Base-by-base conservation (phyloP, 1,140 invertebrate species). In the Microplitis mediator region DNA sequence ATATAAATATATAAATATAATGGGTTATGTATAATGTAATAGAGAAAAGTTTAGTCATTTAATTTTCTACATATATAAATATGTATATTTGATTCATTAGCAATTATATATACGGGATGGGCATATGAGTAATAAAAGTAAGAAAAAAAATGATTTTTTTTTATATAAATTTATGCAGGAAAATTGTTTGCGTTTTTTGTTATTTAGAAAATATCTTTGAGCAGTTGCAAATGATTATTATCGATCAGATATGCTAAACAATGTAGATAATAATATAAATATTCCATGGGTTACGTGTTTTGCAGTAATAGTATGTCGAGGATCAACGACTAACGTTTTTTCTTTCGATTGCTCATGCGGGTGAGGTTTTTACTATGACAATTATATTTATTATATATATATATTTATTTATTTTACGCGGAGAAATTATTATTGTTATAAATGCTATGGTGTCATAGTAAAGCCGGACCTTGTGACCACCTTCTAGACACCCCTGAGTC, bases 191-290 rank as follows among this genome's bases (percentile, higher is more conserved):
- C 45, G 36, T 72, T 72, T 50, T 39, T 16, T 56, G 4, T 11
- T 9, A 6, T 45, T 45, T 45, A 45, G 39, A 45, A 45, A 4
- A 45, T 45, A 23, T 51, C 50, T 50, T 50, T 67, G 45, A 39
- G 34, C 39, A n/a, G 23, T 8, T 51, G 45, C 6, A 5, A 9
- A 23, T 6, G 66, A 63, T 73, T 32, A 69, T 63, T 63, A 73
- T 69, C 66, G 72, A 69, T 73, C 66, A 73, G 66, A 73, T 73
- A 73, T 73, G 72, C 60, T 45, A 64, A 73, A 73, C 66, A 73
- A 73, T 73, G 66, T 54, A 61, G 50, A 64, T 73, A 73, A 73
- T 73, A 72, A 72, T 72, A 72, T 54, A 72, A 23, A 39, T 62
- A 67, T 62, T 39, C 31, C 56, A 11, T n/a, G 52, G 36, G 14